Conservation (phyloP, 2,113 vertebrate species). For the Atrichornis clamosus region DNA sequence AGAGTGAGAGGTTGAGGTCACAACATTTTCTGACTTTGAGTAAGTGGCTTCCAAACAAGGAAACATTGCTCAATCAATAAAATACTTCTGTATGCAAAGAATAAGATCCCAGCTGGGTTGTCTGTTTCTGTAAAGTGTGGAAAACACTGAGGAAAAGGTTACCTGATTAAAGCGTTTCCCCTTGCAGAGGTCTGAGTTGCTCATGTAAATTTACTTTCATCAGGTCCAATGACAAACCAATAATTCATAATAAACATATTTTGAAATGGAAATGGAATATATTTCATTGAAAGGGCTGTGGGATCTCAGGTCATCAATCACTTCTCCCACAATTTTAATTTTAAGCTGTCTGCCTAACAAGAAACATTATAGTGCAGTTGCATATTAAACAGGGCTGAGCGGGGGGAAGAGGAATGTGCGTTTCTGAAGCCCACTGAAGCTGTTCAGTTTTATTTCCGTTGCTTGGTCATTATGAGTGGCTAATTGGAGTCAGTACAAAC, state of each 20-base stretch:
- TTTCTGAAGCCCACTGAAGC: not conserved
- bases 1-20: conserved; percentile 7
- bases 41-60: conserved; percentile 19
- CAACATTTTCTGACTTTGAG: conserved; percentile 23
- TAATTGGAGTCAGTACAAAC: not conserved
- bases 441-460: not conserved
- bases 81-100: conserved; percentile 12
- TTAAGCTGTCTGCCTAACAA: conserved; percentile 44
- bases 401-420: not conserved
- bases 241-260: conserved; percentile 64
- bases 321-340: conserved; percentile 33
- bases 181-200: not conserved
- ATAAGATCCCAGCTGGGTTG: not conserved
- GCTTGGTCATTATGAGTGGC: not conserved
- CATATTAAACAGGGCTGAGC: not conserved
- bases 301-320: conserved; percentile 45
- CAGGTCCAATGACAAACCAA: conserved; percentile 31
- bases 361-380: conserved; percentile 7
- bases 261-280: conserved; percentile 41
- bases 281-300: conserved; percentile 14
- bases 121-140: not conserved
- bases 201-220: conserved; percentile 31
- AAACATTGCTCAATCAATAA: conserved; percentile 33
- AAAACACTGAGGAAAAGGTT: not conserved
- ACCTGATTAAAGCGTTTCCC: not conserved